Evolutionary conservation across 2,888 invertebrate species (phyloP), one percentile per base, ranked within the genome.

Genomic region (Gibbula magus): DNA sequence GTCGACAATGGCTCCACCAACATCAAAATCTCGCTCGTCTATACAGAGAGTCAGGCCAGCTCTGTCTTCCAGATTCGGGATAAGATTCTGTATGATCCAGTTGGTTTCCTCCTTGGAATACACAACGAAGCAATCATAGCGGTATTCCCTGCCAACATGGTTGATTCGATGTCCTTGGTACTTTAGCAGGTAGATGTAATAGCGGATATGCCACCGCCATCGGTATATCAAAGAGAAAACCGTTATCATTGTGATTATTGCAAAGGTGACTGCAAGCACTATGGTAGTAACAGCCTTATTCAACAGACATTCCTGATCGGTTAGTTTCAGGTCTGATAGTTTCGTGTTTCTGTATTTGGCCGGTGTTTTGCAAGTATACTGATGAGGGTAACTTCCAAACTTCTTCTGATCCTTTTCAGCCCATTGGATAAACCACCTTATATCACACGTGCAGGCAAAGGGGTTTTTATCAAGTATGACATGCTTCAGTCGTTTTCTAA

Each of bases 21-120:
- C 75, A 51, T 53, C 53, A 25, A 75, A 75, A 20, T 75, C 75
- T 75, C 75, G 45, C 20, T 75, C 75, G 22, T 75, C 51, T 16
- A 75, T 51, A 25, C 75, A 75, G 2, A 75, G 32, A 16, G 16
- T 20, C n/a, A 75, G 29, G 22, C 32, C 32, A 13, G 45, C 22
- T 22, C 35, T 29, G 13, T 75, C 75, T 20, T 75, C 75, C 20
- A 75, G 13, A 52, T 29, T 52, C n/a, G 75, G 75, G 29, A 75
- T 45, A 25, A 75, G 22, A 45, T 75, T 13, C 18, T 75, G n/a
- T 0, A 52, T 53, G 22, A 75, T 32, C 75, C 75, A 75, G 20
- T 25, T 13, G 2, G 53, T 53, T 13, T 75, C 75, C 10, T 52
- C 53, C 1, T 20, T 3, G 22, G 53, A 75, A 22, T 75, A 75